Evolutionary conservation across 2,888 invertebrate species (phyloP).

Genomic region (Steinernema carpocapsae): DNA sequence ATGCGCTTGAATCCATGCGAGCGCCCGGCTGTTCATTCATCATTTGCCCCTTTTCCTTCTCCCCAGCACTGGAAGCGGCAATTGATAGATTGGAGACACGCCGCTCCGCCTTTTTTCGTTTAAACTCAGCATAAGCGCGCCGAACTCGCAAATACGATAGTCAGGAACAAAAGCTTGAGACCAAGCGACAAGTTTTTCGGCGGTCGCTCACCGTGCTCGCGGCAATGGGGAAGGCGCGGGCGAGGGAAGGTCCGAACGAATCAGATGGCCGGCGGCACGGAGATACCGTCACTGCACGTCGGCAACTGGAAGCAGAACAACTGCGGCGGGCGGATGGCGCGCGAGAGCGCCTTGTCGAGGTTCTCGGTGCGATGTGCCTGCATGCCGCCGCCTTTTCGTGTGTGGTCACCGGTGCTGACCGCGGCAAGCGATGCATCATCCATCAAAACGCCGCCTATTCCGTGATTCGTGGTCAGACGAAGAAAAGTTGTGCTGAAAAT

Average conservation of each 20-base stretch:
- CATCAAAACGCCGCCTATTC: too few species aligned
- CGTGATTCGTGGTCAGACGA: too few species aligned
- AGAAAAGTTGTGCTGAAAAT: too few species aligned
- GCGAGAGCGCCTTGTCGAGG: background rate
- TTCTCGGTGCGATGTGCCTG: slow-evolving; percentile 5
- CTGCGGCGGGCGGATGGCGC: too few species aligned
- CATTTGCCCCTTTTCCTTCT: slow-evolving; percentile 15
- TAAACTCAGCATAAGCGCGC: slow-evolving; percentile 23
- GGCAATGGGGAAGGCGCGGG: too few species aligned
- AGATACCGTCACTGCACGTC: too few species aligned
- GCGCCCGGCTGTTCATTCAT: slow-evolving; percentile 12
- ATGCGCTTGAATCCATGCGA: slow-evolving; percentile 1
- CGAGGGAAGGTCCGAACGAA: too few species aligned
- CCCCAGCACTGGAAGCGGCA: slow-evolving; percentile 9
- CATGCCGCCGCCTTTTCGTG: background rate
- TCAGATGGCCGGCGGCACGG: too few species aligned
- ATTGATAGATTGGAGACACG: slow-evolving; percentile 28
- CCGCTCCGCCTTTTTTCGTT: slow-evolving; percentile 33
- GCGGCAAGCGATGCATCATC: too few species aligned
- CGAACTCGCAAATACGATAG: slow-evolving; percentile 6
- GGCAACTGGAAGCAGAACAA: too few species aligned
- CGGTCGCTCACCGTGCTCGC: too few species aligned
- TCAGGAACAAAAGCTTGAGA: slow-evolving; percentile 22
- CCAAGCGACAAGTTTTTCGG: background rate
- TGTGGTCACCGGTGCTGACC: background rate